Conservation (phyloP, 2,113 vertebrate species). For the Electrona antarctica region DNA sequence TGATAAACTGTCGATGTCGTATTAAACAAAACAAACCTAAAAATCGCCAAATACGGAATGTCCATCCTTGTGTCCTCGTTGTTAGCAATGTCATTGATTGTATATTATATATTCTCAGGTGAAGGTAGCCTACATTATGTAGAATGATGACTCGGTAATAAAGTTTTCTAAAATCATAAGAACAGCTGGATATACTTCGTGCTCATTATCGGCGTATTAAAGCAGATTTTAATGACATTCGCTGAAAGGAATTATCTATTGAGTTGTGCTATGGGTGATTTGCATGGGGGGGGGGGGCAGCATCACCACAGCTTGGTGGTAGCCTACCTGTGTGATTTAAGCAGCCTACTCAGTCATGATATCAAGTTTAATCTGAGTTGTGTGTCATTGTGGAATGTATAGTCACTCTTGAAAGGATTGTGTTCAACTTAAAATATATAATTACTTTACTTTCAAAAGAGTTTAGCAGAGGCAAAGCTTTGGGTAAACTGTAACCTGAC, state of each 20-base stretch:
- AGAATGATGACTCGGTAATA: background rate
- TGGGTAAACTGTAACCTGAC: no score
- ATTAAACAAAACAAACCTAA: background rate
- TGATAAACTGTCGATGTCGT: slow-evolving; percentile 27
- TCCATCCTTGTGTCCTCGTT: background rate
- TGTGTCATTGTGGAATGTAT: no score
- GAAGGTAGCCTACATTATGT: background rate
- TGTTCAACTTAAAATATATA: no score
- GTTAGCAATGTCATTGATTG: background rate
- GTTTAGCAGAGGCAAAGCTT: no score
- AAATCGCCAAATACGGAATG: background rate
- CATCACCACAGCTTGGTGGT: no score
- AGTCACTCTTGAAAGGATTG: no score
- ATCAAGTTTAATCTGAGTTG: no score
- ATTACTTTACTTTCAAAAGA: no score
- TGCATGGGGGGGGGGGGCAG: background rate
- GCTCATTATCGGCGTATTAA: background rate
- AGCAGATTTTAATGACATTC: background rate
- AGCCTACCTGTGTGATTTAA: background rate
- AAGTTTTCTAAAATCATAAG: background rate
- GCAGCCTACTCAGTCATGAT: background rate
- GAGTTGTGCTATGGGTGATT: background rate
- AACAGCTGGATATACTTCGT: background rate
- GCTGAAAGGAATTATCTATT: background rate
- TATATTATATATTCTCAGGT: background rate